phyloP scores from a whole-genome alignment of 2,888 invertebrate genomes.

The Trissolcus japonicus region DNA sequence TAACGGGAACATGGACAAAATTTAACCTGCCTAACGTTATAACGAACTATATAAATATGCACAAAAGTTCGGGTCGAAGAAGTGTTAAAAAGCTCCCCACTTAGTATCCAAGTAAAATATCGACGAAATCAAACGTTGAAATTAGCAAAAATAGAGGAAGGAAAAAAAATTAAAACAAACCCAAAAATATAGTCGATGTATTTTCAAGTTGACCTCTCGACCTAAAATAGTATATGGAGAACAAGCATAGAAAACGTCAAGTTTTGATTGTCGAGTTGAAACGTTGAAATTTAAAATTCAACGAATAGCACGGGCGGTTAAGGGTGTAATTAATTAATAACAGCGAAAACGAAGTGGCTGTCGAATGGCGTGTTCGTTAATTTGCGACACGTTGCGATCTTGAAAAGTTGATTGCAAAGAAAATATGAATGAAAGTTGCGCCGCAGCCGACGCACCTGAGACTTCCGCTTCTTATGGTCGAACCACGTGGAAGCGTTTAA shows the following conservation, averaged over 20 bases:
- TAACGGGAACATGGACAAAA: conserved; percentile 28
- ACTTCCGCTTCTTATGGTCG: conserved; percentile 51
- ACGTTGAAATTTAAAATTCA: conserved; percentile 15
- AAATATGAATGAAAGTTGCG: conserved; percentile 55
- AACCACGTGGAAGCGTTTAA: conserved; percentile 56
- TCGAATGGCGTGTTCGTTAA: conserved; percentile 46
- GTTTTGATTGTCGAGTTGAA: not conserved
- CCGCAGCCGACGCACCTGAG: conserved; percentile 35
- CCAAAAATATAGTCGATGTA: too few relatives aligned
- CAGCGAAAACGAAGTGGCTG: conserved; percentile 45
- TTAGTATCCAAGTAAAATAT: too few relatives aligned
- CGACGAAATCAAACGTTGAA: too few relatives aligned
- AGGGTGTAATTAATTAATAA: conserved; percentile 49
- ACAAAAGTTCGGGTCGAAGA: conserved; percentile 13
- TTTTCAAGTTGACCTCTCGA: too few relatives aligned
- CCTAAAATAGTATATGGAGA: not conserved
- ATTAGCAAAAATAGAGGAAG: too few relatives aligned
- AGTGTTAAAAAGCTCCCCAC: not conserved
- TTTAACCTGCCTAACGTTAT: conserved; percentile 10
- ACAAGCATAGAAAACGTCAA: not conserved
- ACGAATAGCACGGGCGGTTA: conserved; percentile 30
- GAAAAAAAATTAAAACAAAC: too few relatives aligned
- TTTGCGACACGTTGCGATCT: conserved; percentile 48
- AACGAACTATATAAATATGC: not conserved
- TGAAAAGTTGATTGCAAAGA: conserved; percentile 54